These are phyloP conservation scores for Nemotelus nigrinus DNA, from an alignment of 2,888 invertebrate species.

Conservation along the genomic window DNA sequence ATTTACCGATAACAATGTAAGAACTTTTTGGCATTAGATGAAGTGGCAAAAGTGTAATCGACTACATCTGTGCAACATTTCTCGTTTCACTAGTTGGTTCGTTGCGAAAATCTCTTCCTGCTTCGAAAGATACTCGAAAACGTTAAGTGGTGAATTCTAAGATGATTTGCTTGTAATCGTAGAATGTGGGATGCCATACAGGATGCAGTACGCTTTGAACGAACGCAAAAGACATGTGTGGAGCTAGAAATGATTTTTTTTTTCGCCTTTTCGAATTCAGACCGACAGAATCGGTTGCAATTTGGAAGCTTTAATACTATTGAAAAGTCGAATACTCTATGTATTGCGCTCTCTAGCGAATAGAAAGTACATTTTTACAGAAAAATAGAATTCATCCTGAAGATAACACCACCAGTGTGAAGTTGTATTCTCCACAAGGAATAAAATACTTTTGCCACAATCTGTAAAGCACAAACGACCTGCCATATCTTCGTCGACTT, in stretches of 20 bases:
- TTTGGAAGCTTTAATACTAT: no score
- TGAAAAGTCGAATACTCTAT: no score
- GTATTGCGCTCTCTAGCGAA: no score
- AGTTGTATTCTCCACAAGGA: neutral
- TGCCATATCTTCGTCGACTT: neutral
- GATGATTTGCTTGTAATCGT: no score
- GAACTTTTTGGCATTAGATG: conserved; percentile 25
- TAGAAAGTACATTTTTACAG: no score
- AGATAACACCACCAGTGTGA: no score
- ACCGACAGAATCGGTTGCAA: no score
- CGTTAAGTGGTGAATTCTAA: neutral
- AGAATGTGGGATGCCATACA: neutral
- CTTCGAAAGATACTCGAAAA: neutral
- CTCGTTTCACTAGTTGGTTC: conserved; percentile 23
- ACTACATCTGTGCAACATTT: conserved; percentile 32
- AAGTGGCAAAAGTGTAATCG: conserved; percentile 36
- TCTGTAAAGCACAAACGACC: neutral
- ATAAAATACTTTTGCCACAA: neutral
- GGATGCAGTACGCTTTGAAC: neutral
- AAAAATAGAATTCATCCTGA: no score
- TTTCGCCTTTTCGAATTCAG: no score
- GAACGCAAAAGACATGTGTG: no score
- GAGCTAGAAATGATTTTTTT: neutral
- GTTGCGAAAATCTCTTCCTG: neutral
- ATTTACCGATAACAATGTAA: conserved; percentile 20